phyloP scores from a whole-genome alignment of 2,113 vertebrate species.

The Corvus cornix region DNA sequence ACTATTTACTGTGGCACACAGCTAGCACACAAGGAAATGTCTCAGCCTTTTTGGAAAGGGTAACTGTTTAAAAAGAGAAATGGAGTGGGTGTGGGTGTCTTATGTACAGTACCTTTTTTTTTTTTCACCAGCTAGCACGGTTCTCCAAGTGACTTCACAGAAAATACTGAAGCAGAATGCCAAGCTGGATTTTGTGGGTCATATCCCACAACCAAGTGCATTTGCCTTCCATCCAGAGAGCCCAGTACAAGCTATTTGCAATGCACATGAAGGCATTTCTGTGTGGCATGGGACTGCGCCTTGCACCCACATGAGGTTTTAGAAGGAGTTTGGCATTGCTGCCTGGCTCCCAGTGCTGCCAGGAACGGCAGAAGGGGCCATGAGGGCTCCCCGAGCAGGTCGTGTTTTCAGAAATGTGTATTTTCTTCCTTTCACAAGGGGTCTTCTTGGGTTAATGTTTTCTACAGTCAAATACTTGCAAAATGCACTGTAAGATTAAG shows the following conservation, averaged over 20 bases:
- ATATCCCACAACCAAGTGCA: not conserved
- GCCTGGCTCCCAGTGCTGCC: accelerated
- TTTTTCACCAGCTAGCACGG: not conserved
- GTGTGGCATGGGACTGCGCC: accelerated
- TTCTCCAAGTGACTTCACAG: not conserved
- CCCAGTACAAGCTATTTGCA: not conserved
- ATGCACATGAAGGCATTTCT: not conserved
- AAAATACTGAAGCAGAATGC: not conserved
- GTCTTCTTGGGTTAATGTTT: not conserved
- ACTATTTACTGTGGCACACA: not conserved
- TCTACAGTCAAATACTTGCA: not conserved
- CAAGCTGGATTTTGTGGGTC: not conserved
- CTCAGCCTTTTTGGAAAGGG: not conserved
- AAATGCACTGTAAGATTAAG: not conserved
- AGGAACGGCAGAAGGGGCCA: accelerated
- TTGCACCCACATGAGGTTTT: not conserved
- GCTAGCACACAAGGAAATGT: not conserved
- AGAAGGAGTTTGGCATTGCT: not conserved
- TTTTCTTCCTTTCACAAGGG: not conserved
- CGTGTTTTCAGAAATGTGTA: not conserved
- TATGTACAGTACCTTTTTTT: not conserved
- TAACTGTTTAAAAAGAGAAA: not conserved
- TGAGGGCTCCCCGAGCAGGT: accelerated
- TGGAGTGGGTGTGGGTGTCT: not conserved
- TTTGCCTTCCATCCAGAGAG: not conserved